Base-by-base conservation (phyloP, 2,888 invertebrate genomes). In the Branchellion lobata region DNA sequence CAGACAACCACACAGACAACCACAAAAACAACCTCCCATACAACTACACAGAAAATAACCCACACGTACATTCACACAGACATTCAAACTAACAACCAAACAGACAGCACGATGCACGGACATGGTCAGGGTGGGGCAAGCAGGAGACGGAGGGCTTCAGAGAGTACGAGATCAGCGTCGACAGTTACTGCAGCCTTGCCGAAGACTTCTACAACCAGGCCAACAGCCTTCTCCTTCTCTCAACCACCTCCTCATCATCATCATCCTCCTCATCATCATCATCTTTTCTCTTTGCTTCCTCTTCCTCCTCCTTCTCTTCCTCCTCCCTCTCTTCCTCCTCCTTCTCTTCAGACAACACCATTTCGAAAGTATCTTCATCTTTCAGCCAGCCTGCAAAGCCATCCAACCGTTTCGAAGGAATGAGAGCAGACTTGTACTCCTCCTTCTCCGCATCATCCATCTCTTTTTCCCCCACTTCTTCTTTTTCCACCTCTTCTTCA, bases 401-500 rank as follows among this genome's bases (percentile, higher is more conserved):
- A n/a, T 24, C 40, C 33, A 74, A 29, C n/a, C 53, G 77, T 27
- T 40, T 18, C 75, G 61, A 29, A 73, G 57, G 53, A 33, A 31
- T 29, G 18, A 36, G 21, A 21, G 31, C 73, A n/a, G 34, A 61
- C 18, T n/a, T 75, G 24, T 65, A 81, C 27, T 68, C 82, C 14
- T 75, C 61, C 3, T 57, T 18, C n/a, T 3, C 61, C 24, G 3
- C 61, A 5, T 5, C 61, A 18, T 14, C 5, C 61, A 24, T n/a
- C 3, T 3, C 21, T 24, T 5, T n/a, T 5, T 14, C 8, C 21
- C 5, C 86, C 83, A 85, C 86, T 79, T 81, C 87, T 40, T 87
- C 87, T 24, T 85, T 86, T 0, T 87, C 85, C 81, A 87, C 87
- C 0, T 87, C 87, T 18, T 85, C 87, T n/a, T n/a, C n/a, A n/a